Percentiles rank a stretch among this genome's conserved stretches.
Evolutionary conservation across 2,888 invertebrate genomes (phyloP).

Genomic region (Entomobrya proxima): DNA sequence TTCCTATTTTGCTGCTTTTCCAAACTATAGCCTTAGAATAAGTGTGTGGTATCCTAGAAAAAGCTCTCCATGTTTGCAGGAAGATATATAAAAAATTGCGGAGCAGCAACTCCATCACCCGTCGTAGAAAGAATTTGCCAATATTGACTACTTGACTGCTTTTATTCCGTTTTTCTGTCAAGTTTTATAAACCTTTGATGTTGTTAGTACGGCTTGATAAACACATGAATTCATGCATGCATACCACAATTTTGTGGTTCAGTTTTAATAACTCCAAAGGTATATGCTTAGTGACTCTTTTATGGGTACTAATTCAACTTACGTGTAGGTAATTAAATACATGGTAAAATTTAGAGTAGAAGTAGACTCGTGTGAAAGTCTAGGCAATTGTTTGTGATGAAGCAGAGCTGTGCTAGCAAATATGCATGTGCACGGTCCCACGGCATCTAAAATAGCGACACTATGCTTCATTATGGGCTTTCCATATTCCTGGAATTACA

Average conservation of each 20-base stretch:
- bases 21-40: background rate
- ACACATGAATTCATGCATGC: background rate
- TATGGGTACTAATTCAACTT: no score
- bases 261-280: no score
- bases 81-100: background rate
- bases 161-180: background rate
- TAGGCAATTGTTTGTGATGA: no score
- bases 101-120: background rate
- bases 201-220: background rate
- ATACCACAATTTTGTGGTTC: background rate
- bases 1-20: background rate
- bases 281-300: no score
- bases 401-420: background rate
- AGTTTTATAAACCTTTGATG: background rate
- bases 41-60: background rate
- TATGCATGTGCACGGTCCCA: background rate
- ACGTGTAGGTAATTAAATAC: no score
- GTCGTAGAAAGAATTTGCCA: background rate
- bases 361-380: background rate
- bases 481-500: background rate
- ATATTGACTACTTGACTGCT: background rate
- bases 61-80: background rate
- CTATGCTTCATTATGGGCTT: background rate
- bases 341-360: no score
- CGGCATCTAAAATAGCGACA: no score